Evolutionary conservation across 1,140 invertebrate genomes (phyloP).

Genomic region (Thaumetopoea pityocampa): DNA sequence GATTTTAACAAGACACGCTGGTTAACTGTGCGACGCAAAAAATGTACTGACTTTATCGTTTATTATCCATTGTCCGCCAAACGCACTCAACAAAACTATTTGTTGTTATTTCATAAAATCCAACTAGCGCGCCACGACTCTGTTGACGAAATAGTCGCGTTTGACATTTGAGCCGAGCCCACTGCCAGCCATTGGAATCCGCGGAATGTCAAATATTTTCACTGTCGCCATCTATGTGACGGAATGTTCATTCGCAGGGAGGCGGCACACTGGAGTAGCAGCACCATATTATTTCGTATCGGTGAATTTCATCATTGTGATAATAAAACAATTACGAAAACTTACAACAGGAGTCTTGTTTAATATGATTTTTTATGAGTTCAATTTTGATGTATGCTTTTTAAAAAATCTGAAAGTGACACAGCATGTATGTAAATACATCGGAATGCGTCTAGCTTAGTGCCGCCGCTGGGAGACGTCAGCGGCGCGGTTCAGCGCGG

Average conservation of each 20-base stretch:
- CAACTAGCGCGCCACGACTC: constrained; percentile 72
- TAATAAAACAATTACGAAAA: too few relatives aligned
- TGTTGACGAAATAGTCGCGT: constrained; percentile 77
- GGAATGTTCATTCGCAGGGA: constrained; percentile 44
- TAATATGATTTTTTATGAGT: too few relatives aligned
- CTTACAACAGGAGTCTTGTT: too few relatives aligned
- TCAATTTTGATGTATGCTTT: constrained; percentile 3
- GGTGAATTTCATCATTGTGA: too few relatives aligned
- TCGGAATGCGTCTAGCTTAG: constrained; percentile 60
- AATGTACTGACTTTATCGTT: constrained; percentile 46
- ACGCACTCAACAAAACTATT: constrained; percentile 53
- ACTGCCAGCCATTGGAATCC: constrained; percentile 71
- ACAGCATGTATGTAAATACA: constrained; percentile 40
- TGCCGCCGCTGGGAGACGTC: constrained; percentile 56
- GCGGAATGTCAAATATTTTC: constrained; percentile 75
- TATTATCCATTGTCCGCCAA: constrained; percentile 59
- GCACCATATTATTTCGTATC: constrained; percentile 10
- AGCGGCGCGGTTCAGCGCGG: too few relatives aligned
- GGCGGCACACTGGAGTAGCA: constrained; percentile 54
- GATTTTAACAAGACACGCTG: constrained; percentile 39
- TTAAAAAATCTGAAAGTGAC: constrained; percentile 31
- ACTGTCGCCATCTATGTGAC: constrained; percentile 69
- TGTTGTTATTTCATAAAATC: constrained; percentile 71
- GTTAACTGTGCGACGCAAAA: constrained; percentile 33
- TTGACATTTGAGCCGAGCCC: constrained; percentile 77